Base-by-base conservation (phyloP, 2,797 vertebrate genomes). In the Clarias platycephalus region DNA sequence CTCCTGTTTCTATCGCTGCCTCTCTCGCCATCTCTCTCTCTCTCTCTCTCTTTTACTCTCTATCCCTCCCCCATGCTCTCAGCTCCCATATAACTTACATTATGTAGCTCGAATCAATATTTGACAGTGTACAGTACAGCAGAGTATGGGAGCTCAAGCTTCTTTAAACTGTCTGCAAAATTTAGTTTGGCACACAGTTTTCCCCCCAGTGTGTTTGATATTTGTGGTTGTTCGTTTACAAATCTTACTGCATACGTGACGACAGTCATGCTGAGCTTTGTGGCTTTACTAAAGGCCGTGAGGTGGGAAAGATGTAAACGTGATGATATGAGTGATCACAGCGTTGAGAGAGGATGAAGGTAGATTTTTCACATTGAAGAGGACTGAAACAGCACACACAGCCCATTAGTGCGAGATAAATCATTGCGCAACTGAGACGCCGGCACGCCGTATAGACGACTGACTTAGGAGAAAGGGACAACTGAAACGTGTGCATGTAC, bases 21-120 rank as follows among this genome's bases (percentile, higher is more conserved):
- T n/a, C 24, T 28, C 40, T 7, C 20, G 13, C 70, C 6, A 68
- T 81, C 80, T 40, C 26, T 55, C 16, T 28, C 9, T 40, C 44
- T 74, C 12, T 55, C n/a, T 60, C 57, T 40, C 24, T 31, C 40
- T 4, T 40, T 53, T 60, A 9, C 75, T 80, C 80, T 55, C 40
- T 40, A 12, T 75, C 53, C 9, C 72, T 75, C 40, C 28, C 26
- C 49, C 49, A 16, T 28, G 5, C 31, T 37, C 55, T 37, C 5
- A 57, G 37, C 76, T 74, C 44, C 22, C 28, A 24, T 74, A 81
- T 80, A 68, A 12, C 22, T 80, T 78, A 53, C 77, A 66, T 85
- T 66, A 81, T 70, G 1, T 37, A 74, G 26, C 58, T 82, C 40
- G 16, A 63, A n/a, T 79, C 81, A 79, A 26, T 71, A 83, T 49